These are phyloP conservation scores for Prochilodus magdalenae DNA, from an alignment of 2,113 vertebrate species.

Conservation along the genomic window DNA sequence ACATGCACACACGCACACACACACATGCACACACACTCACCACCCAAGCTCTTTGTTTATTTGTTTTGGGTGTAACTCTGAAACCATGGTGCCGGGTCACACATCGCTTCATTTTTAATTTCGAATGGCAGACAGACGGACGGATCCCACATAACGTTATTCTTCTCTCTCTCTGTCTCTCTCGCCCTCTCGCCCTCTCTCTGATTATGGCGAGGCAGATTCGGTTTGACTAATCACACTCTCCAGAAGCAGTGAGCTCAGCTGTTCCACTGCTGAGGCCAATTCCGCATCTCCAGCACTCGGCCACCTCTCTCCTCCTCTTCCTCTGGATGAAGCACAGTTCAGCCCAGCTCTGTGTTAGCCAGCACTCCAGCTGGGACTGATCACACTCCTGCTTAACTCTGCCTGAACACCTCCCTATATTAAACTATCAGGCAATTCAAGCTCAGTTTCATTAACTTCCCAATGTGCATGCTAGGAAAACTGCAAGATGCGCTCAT, in stretches of 20 bases:
- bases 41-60: slow-evolving; percentile 71
- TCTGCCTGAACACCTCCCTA: slow-evolving; percentile 5
- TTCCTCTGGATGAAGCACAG: slow-evolving; percentile 37
- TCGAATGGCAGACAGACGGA: slow-evolving; percentile 65
- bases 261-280: slow-evolving; percentile 70
- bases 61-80: slow-evolving; percentile 78
- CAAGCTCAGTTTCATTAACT: not conserved
- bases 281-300: slow-evolving; percentile 64
- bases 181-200: slow-evolving; percentile 20
- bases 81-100: slow-evolving; percentile 76
- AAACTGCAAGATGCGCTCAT: not conserved
- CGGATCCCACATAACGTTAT: slow-evolving; percentile 50
- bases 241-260: slow-evolving; percentile 70
- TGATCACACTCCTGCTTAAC: slow-evolving; percentile 41
- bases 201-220: slow-evolving; percentile 44
- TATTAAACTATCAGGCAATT: not conserved
- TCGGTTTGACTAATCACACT: slow-evolving; percentile 68
- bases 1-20: slow-evolving; percentile 18
- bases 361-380: slow-evolving; percentile 39
- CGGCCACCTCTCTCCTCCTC: slow-evolving; percentile 54
- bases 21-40: slow-evolving; percentile 16
- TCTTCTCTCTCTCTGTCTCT: slow-evolving; percentile 24
- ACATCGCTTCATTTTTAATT: slow-evolving; percentile 64
- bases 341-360: slow-evolving; percentile 27
- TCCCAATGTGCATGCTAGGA: not conserved